Percentiles rank a stretch among this genome's conserved stretches.
phyloP scores from a whole-genome alignment of 2,888 invertebrate genomes.

The Abrostola tripartita region DNA sequence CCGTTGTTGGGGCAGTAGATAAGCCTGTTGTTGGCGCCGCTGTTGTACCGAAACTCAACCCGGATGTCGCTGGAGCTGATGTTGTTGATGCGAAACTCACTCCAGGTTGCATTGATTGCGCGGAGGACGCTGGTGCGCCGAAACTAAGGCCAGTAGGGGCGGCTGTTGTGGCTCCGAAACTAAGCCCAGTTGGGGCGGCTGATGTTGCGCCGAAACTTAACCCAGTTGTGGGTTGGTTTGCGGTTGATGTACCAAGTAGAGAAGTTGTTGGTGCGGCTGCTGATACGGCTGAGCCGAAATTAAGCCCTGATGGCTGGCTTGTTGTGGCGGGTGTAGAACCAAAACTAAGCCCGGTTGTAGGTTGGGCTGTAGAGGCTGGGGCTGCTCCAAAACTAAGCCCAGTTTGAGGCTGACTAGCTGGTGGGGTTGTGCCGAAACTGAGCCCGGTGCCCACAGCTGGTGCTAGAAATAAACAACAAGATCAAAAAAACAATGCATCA shows the following conservation, averaged over 20 bases:
- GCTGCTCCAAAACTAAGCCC: conserved; percentile 52
- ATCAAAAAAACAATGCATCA: neutral
- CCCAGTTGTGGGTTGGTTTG: conserved; percentile 29
- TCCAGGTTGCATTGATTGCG: neutral
- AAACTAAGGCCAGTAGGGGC: conserved; percentile 35
- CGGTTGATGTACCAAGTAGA: conserved; percentile 26
- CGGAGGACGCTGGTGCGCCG: conserved; percentile 12
- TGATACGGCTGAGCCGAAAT: conserved; percentile 48
- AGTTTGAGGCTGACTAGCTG: conserved; percentile 26
- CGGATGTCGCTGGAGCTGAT: conserved; percentile 19
- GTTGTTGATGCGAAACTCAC: neutral
- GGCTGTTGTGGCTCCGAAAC: conserved; percentile 45
- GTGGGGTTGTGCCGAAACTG: conserved; percentile 27
- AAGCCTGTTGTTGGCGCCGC: conserved; percentile 8
- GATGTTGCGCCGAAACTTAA: conserved; percentile 46
- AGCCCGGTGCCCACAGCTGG: conserved; percentile 26
- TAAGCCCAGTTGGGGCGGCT: conserved; percentile 44
- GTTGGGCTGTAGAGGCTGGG: conserved; percentile 39
- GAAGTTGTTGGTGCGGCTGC: conserved; percentile 19
- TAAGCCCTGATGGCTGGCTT: conserved; percentile 31
- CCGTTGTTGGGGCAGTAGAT: conserved; percentile 23
- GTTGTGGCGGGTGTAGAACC: conserved; percentile 20
- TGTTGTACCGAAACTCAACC: conserved; percentile 45
- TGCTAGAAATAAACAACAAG: conserved; percentile 15
- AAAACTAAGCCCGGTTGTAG: conserved; percentile 36